Evolutionary conservation across 64 coral and sea anemone species (phyloP).

Genomic region (Stichodactyla helianthus): DNA sequence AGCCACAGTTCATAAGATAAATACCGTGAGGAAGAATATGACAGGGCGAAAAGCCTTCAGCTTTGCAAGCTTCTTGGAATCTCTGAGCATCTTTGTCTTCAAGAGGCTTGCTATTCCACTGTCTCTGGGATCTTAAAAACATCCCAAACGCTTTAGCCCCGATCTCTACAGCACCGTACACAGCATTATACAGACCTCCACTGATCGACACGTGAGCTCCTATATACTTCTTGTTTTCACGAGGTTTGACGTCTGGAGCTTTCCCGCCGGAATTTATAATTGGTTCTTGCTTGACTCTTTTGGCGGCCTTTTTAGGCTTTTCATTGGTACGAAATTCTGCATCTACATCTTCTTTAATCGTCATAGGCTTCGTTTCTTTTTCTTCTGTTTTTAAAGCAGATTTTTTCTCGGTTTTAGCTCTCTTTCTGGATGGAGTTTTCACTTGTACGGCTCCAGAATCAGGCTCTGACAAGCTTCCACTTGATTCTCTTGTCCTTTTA

Average conservation of each 20-base stretch:
- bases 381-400: neutral
- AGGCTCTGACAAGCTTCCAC: neutral
- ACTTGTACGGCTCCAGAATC: neutral
- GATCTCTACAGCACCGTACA: conserved; percentile 63
- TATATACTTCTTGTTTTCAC: conserved; percentile 41
- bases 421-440: conserved; percentile 1
- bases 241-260: neutral
- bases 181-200: conserved; percentile 79
- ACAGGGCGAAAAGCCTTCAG: conserved; percentile 46
- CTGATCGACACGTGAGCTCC: conserved; percentile 93
- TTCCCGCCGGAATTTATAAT: neutral
- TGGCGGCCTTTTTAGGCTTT: neutral
- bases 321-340: neutral
- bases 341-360: neutral
- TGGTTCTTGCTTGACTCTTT: neutral
- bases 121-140: conserved; percentile 79
- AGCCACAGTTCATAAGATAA: conserved; percentile 95
- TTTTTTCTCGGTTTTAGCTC: neutral
- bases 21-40: conserved; percentile 89
- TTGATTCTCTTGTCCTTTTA: neutral
- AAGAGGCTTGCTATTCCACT: conserved; percentile 86
- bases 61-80: conserved; percentile 66
- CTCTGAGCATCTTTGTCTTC: conserved; percentile 56
- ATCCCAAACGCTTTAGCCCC: conserved; percentile 89
- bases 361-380: neutral